Percentiles rank a stretch among this genome's conserved stretches.
These are phyloP conservation scores for Loriculus beryllinus DNA, from an alignment of 2,797 vertebrate species.

Conservation along the genomic window DNA sequence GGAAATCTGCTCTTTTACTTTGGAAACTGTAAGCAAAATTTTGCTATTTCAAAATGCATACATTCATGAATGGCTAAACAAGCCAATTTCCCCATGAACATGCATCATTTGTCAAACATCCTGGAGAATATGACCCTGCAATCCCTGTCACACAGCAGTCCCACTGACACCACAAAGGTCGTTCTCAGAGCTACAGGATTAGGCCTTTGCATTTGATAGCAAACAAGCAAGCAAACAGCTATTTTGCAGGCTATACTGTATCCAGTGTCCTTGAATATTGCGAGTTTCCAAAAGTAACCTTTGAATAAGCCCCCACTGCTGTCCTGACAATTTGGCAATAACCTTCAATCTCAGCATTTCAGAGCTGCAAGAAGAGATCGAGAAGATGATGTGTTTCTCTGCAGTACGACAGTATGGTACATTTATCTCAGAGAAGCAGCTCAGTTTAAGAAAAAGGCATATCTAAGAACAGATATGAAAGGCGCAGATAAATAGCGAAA, in stretches of 20 bases:
- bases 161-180: not conserved
- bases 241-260: not conserved
- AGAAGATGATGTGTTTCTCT: not conserved
- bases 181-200: not conserved
- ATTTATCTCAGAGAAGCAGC: not conserved
- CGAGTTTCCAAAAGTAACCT: not conserved
- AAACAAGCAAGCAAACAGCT: not conserved
- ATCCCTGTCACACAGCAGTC: not conserved
- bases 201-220: not conserved
- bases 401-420: not conserved
- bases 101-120: not conserved
- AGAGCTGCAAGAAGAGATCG: not conserved
- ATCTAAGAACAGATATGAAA: not conserved
- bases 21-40: not conserved
- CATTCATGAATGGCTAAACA: not conserved
- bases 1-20: slow-evolving; percentile 37
- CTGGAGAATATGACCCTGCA: not conserved
- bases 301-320: not conserved
- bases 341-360: not conserved
- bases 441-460: not conserved
- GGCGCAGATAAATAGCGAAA: not conserved
- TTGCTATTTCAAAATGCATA: not conserved
- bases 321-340: not conserved
- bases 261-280: not conserved
- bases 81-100: not conserved